phyloP scores from a whole-genome alignment of 2,888 invertebrate genomes.

The Anoncus sp. region DNA sequence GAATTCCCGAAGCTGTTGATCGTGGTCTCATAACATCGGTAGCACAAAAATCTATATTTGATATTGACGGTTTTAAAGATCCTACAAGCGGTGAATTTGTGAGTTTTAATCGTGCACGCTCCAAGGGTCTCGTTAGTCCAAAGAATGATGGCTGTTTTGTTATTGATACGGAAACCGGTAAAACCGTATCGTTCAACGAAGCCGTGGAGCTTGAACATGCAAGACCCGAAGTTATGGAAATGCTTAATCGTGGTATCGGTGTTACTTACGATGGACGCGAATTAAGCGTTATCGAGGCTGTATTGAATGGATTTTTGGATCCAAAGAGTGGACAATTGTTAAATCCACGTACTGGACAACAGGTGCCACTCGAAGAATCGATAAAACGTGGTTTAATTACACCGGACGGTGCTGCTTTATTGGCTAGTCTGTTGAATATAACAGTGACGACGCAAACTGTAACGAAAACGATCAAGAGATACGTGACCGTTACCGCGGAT shows the following conservation, averaged over 20 bases:
- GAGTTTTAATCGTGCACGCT: conserved; percentile 92
- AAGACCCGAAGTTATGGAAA: conserved; percentile 93
- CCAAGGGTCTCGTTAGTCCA: conserved; percentile 90
- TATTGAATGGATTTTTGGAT: conserved; percentile 93
- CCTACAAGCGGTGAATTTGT: conserved; percentile 92
- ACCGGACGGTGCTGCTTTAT: conserved; percentile 93
- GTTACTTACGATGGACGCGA: conserved; percentile 91
- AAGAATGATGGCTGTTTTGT: conserved; percentile 89
- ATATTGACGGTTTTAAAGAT: conserved; percentile 96
- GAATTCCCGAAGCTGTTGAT: conserved; percentile 94
- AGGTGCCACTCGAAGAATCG: conserved; percentile 93
- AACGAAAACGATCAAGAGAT: conserved; percentile 92
- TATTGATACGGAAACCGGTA: conserved; percentile 89
- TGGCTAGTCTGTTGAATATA: conserved; percentile 94
- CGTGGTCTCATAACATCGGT: conserved; percentile 95
- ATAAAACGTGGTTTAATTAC: conserved; percentile 93
- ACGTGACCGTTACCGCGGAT: conserved; percentile 90
- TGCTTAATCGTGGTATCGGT: conserved; percentile 93
- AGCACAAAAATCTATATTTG: conserved; percentile 94
- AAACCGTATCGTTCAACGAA: conserved; percentile 90
- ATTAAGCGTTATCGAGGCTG: conserved; percentile 94
- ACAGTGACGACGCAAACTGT: conserved; percentile 95
- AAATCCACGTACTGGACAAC: conserved; percentile 89
- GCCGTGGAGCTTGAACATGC: conserved; percentile 92
- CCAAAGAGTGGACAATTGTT: conserved; percentile 94